Conservation (phyloP, 2,113 vertebrate species). For the Saguinus midas region DNA sequence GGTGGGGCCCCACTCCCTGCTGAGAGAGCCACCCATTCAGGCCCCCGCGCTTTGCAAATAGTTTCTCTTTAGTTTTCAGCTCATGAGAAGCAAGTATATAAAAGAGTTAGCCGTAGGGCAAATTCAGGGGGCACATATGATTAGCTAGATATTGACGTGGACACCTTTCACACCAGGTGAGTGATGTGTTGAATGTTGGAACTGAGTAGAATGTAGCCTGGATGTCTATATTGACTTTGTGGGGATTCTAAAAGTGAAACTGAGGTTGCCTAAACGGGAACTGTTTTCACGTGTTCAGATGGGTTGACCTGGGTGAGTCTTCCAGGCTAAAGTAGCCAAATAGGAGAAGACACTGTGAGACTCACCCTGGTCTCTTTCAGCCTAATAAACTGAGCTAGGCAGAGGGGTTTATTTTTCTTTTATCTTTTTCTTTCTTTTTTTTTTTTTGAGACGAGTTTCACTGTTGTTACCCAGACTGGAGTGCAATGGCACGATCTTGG, state of each 20-base stretch:
- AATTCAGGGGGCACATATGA: constrained; percentile 74
- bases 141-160: constrained; percentile 78
- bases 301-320: neutral
- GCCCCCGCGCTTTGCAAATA: constrained; percentile 70
- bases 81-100: constrained; percentile 44
- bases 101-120: constrained; percentile 53
- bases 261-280: neutral
- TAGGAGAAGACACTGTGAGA: neutral
- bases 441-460: no score
- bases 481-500: no score
- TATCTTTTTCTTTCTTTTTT: neutral
- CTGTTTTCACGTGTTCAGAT: neutral
- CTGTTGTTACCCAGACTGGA: no score
- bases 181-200: neutral
- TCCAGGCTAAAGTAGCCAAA: constrained; percentile 21
- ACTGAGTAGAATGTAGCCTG: constrained; percentile 47
- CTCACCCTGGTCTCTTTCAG: neutral
- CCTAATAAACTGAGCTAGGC: constrained; percentile 28
- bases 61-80: constrained; percentile 68
- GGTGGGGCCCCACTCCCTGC: neutral
- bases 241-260: constrained; percentile 50
- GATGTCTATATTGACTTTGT: constrained; percentile 66
- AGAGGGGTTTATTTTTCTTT: constrained; percentile 59
- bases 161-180: constrained; percentile 58
- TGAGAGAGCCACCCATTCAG: constrained; percentile 54